These are phyloP conservation scores for Chelon labrosus DNA, from an alignment of 2,797 vertebrate species.

Conservation along the genomic window DNA sequence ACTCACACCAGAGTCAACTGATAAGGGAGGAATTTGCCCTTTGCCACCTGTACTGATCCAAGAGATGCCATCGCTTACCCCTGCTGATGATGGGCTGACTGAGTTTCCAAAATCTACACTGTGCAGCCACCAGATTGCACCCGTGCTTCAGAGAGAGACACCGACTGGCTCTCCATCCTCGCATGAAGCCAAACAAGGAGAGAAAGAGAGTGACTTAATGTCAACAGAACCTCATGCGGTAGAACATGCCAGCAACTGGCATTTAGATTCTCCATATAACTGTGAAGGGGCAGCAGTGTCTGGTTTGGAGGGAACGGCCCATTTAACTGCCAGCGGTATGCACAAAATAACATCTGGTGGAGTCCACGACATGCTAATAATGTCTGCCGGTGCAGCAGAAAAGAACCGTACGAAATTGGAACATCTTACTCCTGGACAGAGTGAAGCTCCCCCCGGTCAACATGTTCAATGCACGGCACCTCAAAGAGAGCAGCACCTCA, in stretches of 20 bases:
- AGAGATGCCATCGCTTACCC: conserved; percentile 88
- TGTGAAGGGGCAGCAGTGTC: conserved; percentile 41
- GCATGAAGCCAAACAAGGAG: conserved; percentile 36
- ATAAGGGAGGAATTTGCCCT: conserved; percentile 67
- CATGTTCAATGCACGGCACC: conserved; percentile 37
- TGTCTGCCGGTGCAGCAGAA: conserved; percentile 45
- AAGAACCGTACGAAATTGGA: conserved; percentile 44
- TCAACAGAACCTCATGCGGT: conserved; percentile 38
- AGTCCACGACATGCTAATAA: conserved; percentile 54
- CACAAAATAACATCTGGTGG: conserved; percentile 64
- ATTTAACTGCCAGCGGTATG: conserved; percentile 47
- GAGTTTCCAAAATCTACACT: conserved; percentile 30
- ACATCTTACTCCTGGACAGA: conserved; percentile 35
- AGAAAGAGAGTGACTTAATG: conserved; percentile 23
- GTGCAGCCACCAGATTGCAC: conserved; percentile 67
- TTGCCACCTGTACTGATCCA: conserved; percentile 79
- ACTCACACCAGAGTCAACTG: conserved; percentile 81
- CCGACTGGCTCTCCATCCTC: conserved; percentile 52
- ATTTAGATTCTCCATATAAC: conserved; percentile 52
- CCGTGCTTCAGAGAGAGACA: conserved; percentile 79
- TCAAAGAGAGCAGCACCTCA: conserved; percentile 54
- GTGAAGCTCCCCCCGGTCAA: conserved; percentile 16
- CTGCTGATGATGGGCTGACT: conserved; percentile 69
- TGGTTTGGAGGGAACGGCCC: conserved; percentile 43
- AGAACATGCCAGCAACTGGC: conserved; percentile 59